Conservation (phyloP, 2,797 vertebrate genomes). For the Enteromius unitaeniatus region DNA sequence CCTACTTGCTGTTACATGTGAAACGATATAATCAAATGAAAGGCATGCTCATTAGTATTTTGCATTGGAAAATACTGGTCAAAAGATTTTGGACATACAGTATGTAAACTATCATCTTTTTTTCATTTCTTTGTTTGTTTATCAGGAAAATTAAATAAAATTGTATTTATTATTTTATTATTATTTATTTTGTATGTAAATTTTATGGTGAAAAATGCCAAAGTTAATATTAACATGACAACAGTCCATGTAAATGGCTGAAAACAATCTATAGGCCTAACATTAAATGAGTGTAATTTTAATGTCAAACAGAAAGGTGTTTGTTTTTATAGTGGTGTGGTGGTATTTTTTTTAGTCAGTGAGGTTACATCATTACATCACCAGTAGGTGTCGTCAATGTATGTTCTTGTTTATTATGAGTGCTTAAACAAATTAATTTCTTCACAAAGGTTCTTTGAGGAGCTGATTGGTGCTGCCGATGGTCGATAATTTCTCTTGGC, state of each 20-base stretch:
- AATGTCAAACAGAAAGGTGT: too few relatives aligned
- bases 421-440: background rate
- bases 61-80: background rate
- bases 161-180: background rate
- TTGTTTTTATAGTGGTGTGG: background rate
- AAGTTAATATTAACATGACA: background rate
- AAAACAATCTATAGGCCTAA: background rate
- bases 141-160: too few relatives aligned
- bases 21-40: background rate
- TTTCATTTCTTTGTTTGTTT: too few relatives aligned
- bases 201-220: background rate
- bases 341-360: background rate
- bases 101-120: too few relatives aligned
- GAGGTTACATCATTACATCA: background rate
- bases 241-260: background rate
- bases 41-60: background rate
- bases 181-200: background rate
- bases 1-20: too few relatives aligned
- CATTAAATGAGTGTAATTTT: too few relatives aligned
- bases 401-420: background rate
- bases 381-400: background rate
- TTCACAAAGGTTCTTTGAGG: background rate
- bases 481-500: too few relatives aligned
- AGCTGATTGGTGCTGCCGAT: background rate
- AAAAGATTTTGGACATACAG: background rate